Conservation (phyloP, 1,140 invertebrate species). For the Bombus confusus region DNA sequence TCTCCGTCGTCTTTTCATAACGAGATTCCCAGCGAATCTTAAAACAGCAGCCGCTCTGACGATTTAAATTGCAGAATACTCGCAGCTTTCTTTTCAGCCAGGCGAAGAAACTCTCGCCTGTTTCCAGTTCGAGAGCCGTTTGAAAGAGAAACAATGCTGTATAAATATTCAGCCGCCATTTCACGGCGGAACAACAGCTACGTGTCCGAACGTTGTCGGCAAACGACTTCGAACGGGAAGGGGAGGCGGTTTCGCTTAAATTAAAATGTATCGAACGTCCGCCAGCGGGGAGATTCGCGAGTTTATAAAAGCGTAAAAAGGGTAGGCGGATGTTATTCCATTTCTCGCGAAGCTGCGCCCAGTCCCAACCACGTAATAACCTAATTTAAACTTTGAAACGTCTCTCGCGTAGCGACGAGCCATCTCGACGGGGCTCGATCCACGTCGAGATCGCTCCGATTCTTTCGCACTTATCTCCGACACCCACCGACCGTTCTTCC, state of each 20-base stretch:
- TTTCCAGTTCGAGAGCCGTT: not conserved
- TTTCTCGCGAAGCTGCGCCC: not conserved
- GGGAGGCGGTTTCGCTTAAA: not conserved
- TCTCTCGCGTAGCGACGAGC: not conserved
- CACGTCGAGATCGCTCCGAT: not conserved
- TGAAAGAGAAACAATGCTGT: not conserved
- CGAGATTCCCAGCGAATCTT: not conserved
- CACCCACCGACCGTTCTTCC: not conserved
- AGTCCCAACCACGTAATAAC: not conserved
- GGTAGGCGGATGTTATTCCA: not conserved
- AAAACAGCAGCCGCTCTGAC: not conserved
- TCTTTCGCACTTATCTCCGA: not conserved
- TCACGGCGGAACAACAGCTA: not conserved
- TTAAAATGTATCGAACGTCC: conserved; percentile 11
- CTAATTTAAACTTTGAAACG: conserved; percentile 12
- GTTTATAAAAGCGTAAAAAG: not conserved
- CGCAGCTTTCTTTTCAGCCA: not conserved
- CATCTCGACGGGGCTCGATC: not conserved
- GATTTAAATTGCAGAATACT: conserved; percentile 3
- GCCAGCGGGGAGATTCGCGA: too few relatives aligned
- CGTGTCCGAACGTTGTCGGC: not conserved
- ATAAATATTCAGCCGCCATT: conserved; percentile 5
- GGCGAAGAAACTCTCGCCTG: not conserved
- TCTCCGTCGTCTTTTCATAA: not conserved
- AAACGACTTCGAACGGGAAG: not conserved